phyloP scores from a whole-genome alignment of 2,113 vertebrate genomes.

The Accipiter cooperii region DNA sequence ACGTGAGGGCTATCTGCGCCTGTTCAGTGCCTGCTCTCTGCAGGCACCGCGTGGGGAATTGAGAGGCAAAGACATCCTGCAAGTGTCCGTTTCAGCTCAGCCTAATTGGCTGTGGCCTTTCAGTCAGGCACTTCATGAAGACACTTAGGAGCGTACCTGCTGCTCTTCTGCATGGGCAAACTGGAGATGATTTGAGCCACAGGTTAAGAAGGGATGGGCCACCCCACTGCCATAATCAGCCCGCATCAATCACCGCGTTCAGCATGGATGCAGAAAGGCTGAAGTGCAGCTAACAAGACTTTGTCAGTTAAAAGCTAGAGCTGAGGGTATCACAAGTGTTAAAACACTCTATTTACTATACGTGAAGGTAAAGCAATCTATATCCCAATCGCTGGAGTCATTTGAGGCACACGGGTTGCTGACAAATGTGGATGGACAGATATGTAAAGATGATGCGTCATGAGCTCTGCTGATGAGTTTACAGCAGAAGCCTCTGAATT shows the following conservation, averaged over 20 bases:
- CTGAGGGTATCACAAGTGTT: slow-evolving; percentile 32
- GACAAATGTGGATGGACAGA: slow-evolving; percentile 68
- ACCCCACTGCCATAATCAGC: slow-evolving; percentile 18
- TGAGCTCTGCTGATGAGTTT: slow-evolving; percentile 67
- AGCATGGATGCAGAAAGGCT: not conserved
- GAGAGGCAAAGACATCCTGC: slow-evolving; percentile 11
- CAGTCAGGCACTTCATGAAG: slow-evolving; percentile 39
- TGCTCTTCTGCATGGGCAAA: slow-evolving; percentile 50
- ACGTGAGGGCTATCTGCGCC: not conserved
- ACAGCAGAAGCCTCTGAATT: slow-evolving; percentile 60
- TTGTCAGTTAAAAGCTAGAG: slow-evolving; percentile 30
- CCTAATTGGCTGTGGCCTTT: slow-evolving; percentile 56
- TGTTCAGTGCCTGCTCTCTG: not conserved
- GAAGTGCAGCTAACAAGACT: slow-evolving; percentile 22
- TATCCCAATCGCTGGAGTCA: slow-evolving; percentile 46
- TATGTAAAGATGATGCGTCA: slow-evolving; percentile 72
- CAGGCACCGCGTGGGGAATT: not conserved
- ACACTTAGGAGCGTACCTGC: slow-evolving; percentile 18
- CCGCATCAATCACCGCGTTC: slow-evolving; percentile 5
- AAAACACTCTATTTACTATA: slow-evolving; percentile 44
- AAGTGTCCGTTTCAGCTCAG: slow-evolving; percentile 23
- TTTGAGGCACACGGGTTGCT: slow-evolving; percentile 19
- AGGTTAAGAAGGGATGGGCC: not conserved
- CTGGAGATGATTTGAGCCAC: slow-evolving; percentile 4
- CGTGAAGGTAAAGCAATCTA: slow-evolving; percentile 46